Evolutionary conservation across 2,797 vertebrate species (phyloP).

Genomic region (Poeciliopsis turneri): DNA sequence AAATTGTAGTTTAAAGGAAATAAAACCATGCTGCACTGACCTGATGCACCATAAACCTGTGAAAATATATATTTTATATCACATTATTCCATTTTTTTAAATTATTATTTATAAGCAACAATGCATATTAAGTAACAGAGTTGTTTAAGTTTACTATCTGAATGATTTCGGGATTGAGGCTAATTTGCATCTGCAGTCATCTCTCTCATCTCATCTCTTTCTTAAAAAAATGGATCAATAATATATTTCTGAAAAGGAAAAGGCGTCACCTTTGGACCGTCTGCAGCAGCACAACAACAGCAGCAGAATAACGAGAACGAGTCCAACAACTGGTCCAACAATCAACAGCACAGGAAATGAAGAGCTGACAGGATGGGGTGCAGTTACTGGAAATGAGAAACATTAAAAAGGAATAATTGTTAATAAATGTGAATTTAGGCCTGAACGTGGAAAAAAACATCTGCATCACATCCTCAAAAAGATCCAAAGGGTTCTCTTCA

Average conservation of each 20-base stretch:
- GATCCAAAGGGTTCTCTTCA: too few relatives aligned
- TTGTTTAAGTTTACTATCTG: background rate
- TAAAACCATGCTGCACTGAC: background rate
- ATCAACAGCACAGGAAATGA: too few relatives aligned
- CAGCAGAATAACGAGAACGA: background rate
- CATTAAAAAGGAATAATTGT: background rate
- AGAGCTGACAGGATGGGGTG: too few relatives aligned
- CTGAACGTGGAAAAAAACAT: too few relatives aligned
- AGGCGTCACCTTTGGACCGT: background rate
- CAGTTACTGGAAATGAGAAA: background rate
- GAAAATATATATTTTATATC: background rate
- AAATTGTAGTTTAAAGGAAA: background rate
- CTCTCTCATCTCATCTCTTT: too few relatives aligned
- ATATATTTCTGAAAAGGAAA: background rate
- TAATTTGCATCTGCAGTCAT: background rate
- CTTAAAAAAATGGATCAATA: too few relatives aligned
- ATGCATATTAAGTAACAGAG: background rate
- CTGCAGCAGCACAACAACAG: background rate
- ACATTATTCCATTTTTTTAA: background rate
- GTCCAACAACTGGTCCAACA: too few relatives aligned
- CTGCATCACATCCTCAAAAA: too few relatives aligned
- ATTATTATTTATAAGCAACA: background rate
- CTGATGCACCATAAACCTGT: background rate
- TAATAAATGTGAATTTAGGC: accelerated
- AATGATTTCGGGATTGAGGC: background rate